Evolutionary conservation across 2,113 vertebrate genomes (phyloP).

Genomic region (Callaeas wilsoni): DNA sequence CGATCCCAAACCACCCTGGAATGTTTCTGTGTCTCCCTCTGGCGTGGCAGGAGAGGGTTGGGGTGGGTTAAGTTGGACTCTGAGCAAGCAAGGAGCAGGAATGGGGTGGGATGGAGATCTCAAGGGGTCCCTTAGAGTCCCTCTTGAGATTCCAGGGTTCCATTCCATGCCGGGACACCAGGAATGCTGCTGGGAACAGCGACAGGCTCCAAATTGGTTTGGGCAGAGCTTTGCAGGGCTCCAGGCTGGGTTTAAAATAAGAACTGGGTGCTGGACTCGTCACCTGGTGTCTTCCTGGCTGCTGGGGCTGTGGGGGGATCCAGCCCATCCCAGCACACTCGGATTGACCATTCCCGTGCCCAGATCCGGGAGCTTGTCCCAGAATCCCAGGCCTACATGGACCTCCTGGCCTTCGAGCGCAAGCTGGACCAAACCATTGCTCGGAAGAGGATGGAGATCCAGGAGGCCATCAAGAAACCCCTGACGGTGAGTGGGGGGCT

Average conservation of each 20-base stretch:
- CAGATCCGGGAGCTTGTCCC: constrained; percentile 97
- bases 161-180: neutral
- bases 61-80: neutral
- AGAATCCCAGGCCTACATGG: constrained; percentile 99
- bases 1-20: neutral
- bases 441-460: constrained; percentile 98
- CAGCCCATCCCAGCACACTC: accelerated
- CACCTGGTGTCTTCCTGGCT: neutral
- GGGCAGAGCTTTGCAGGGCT: neutral
- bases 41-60: neutral
- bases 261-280: accelerated
- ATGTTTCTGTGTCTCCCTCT: neutral
- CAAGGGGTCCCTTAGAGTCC: neutral
- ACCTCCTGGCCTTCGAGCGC: constrained; percentile 95
- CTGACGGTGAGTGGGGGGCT: constrained; percentile 78
- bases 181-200: neutral
- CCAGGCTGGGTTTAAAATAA: neutral
- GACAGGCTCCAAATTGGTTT: neutral
- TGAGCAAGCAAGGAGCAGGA: neutral
- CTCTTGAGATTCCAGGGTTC: no score
- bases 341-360: neutral
- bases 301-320: neutral
- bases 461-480: constrained; percentile 98
- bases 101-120: neutral
- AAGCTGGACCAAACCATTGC: constrained; percentile 98